Conservation (phyloP, 2,113 vertebrate species). For the Peucedramus taeniatus region DNA sequence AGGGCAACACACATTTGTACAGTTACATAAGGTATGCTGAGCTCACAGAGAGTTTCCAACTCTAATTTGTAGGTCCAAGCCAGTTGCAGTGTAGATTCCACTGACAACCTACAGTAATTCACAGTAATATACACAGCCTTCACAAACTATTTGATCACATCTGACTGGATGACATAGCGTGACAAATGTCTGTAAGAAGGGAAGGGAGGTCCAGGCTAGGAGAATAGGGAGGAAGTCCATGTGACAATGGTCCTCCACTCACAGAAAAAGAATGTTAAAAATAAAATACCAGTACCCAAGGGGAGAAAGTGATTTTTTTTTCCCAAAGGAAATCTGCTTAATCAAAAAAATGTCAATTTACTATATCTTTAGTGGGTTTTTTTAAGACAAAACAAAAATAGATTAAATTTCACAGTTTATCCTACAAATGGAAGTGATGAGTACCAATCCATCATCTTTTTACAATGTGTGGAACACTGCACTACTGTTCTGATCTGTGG, state of each 20-base stretch:
- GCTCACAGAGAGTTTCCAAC: background rate
- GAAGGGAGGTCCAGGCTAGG: background rate
- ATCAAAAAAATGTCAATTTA: background rate
- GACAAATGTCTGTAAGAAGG: background rate
- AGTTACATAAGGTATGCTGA: background rate
- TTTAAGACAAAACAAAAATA: background rate
- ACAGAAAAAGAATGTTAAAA: background rate
- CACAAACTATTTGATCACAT: background rate
- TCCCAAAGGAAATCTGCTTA: background rate
- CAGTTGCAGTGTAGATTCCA: background rate
- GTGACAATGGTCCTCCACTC: background rate
- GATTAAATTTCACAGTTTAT: background rate
- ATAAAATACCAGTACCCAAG: background rate
- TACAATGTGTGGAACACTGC: background rate
- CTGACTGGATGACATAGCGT: background rate
- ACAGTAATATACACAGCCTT: background rate
- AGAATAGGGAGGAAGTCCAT: background rate
- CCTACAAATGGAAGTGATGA: background rate
- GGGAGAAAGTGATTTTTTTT: background rate
- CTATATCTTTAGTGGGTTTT: accelerated
- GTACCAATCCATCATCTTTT: background rate
- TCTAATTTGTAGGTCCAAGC: background rate
- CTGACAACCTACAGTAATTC: background rate
- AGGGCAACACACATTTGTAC: background rate
- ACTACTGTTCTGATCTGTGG: background rate